A percentile compares a stretch with the other conserved stretches of the same genome.
Evolutionary conservation across 64 coral and sea anemone genomes (phyloP).

Genomic region (Stichodactyla mertensii): DNA sequence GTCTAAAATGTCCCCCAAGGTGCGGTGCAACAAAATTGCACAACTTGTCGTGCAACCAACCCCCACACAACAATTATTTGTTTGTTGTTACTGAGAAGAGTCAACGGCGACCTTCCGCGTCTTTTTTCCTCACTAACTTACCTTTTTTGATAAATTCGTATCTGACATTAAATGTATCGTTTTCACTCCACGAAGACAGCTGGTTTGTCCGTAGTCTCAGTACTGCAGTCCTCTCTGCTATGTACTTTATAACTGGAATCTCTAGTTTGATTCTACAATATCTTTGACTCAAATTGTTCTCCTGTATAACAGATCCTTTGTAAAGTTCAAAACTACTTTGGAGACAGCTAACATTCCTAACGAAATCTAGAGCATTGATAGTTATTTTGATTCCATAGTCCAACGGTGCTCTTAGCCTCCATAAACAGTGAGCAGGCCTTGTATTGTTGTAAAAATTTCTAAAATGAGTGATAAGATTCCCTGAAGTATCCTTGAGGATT

Average conservation of each 20-base stretch:
- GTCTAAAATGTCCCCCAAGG: no score
- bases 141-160: slow-evolving; percentile 8
- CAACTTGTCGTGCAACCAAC: no score
- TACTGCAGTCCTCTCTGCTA: background rate
- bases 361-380: background rate
- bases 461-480: background rate
- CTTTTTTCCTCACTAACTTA: background rate
- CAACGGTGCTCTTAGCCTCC: background rate
- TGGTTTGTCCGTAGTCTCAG: background rate
- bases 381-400: background rate
- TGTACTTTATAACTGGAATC: background rate
- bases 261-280: background rate
- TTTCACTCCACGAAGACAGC: background rate
- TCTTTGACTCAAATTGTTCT: background rate
- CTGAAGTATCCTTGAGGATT: background rate
- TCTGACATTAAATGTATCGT: background rate
- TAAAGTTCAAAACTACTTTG: background rate
- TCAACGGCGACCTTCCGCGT: background rate
- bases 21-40: no score
- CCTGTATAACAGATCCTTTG: background rate
- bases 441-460: background rate
- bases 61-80: no score
- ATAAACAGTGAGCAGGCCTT: background rate
- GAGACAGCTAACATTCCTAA: background rate
- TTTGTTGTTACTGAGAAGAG: no score